A percentile compares a stretch with the other conserved stretches of the same genome.
Conservation (phyloP, 37 sponge, comb jelly and placozoan genomes). For the Agelas oroides region DNA sequence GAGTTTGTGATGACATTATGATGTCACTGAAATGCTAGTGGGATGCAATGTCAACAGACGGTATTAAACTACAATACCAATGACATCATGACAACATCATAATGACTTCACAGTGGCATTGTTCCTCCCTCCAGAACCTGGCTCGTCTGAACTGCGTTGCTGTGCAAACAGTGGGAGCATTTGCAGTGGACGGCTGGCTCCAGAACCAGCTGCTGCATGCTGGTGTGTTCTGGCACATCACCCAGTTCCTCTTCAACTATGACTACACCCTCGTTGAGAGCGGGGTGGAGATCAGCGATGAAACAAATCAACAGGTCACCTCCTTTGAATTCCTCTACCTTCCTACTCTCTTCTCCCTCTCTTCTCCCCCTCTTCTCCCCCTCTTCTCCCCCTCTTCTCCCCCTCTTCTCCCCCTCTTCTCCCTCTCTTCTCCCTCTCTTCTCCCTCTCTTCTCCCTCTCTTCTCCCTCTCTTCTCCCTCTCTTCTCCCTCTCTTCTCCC, state of each 20-base stretch:
- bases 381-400: background rate
- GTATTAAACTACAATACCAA: too few relatives aligned
- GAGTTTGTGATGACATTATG: too few relatives aligned
- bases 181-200: conserved; percentile 89
- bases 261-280: conserved; percentile 99
- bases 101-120: too few relatives aligned
- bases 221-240: conserved; percentile 84
- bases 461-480: too few relatives aligned
- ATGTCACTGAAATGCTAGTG: too few relatives aligned
- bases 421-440: background rate
- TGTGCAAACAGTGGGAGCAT: conserved; percentile 74
- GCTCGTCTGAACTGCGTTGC: conserved; percentile 76
- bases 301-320: conserved; percentile 86
- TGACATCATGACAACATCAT: too few relatives aligned
- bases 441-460: background rate
- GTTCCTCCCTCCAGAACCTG: conserved; percentile 64
- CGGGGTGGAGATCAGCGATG: conserved; percentile 91
- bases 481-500: too few relatives aligned
- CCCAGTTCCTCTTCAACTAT: conserved; percentile 93
- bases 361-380: background rate
- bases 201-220: conserved; percentile 92
- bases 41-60: too few relatives aligned
- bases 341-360: background rate
- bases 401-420: background rate
- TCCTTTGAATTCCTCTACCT: background rate